Conservation (phyloP, 2,888 invertebrate species). For the Cataglyphis altisquamis region DNA sequence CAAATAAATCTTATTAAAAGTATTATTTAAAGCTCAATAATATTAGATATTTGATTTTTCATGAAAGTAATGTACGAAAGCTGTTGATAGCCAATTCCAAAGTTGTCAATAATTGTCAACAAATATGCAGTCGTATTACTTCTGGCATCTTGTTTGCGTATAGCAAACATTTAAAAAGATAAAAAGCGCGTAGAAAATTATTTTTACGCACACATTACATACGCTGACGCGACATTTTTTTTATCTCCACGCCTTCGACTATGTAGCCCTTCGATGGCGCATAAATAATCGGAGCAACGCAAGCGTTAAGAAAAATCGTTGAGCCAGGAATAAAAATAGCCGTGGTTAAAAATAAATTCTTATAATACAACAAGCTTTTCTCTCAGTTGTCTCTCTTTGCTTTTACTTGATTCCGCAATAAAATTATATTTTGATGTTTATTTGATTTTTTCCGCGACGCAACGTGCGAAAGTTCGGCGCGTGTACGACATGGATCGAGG, state of each 20-base stretch:
- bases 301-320: conserved; percentile 54
- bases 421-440: conserved; percentile 32
- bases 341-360: conserved; percentile 50
- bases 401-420: conserved; percentile 38
- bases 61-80: background rate
- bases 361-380: conserved; percentile 40
- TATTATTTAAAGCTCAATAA: too few relatives aligned
- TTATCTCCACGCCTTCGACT: conserved; percentile 46
- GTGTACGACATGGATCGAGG: conserved; percentile 18
- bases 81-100: background rate
- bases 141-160: conserved; percentile 19
- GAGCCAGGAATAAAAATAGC: conserved; percentile 48
- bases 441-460: conserved; percentile 28
- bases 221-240: conserved; percentile 50
- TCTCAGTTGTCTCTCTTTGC: conserved; percentile 26
- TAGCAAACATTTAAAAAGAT: conserved; percentile 29
- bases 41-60: background rate
- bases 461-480: background rate
- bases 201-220: conserved; percentile 36
- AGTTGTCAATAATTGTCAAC: conserved; percentile 15
- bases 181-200: conserved; percentile 48
- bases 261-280: conserved; percentile 51
- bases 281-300: conserved; percentile 50
- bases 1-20: background rate
- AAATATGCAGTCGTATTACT: background rate